Percentiles rank a stretch among this genome's conserved stretches.
Evolutionary conservation across 2,113 vertebrate species (phyloP).

Genomic region (Gymnogyps californianus): DNA sequence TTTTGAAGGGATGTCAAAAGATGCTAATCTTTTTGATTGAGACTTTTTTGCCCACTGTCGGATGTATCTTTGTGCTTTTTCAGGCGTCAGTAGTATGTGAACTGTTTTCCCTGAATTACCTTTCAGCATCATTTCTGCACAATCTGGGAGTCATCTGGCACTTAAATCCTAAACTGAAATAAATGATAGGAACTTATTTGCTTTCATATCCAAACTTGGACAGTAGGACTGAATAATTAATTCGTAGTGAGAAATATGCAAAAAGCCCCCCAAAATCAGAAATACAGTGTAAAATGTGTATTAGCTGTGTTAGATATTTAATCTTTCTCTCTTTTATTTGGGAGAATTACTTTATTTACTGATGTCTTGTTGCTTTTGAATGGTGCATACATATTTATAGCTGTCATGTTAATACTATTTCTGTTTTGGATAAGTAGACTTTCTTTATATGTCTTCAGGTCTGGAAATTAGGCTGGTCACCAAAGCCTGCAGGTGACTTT

Average conservation of each 20-base stretch:
- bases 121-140: neutral
- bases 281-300: neutral
- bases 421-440: neutral
- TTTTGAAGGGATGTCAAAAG: neutral
- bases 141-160: neutral
- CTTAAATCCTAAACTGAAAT: neutral
- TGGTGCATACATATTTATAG: neutral
- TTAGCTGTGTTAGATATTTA: neutral
- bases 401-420: neutral
- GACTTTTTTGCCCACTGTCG: neutral
- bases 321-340: neutral
- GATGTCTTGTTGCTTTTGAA: neutral
- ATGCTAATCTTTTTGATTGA: neutral
- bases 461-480: conserved; percentile 97
- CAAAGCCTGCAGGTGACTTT: conserved; percentile 88
- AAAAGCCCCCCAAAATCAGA: neutral
- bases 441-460: conserved; percentile 73
- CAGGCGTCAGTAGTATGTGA: neutral
- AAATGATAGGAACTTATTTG: neutral
- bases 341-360: neutral
- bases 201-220: neutral
- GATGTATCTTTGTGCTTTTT: neutral
- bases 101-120: neutral
- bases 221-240: neutral
- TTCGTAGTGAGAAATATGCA: neutral